Base-by-base conservation (phyloP, 2,797 vertebrate genomes). In the Alauda arvensis region DNA sequence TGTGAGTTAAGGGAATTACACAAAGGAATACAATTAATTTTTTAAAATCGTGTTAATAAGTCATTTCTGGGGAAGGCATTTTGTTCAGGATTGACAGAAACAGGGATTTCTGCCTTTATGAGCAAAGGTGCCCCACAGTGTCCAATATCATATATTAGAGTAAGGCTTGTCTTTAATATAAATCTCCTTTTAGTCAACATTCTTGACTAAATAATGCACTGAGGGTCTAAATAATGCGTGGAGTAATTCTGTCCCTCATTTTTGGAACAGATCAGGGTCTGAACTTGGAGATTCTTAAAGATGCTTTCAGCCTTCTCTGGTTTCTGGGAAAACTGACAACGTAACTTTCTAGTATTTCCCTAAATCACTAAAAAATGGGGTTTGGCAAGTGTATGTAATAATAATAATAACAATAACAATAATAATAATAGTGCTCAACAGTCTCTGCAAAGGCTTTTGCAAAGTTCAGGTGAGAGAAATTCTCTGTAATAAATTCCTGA, bases 401-500 rank as follows among this genome's bases (percentile, higher is more conserved):
- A n/a, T n/a, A n/a, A n/a, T n/a, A 25, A 40, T 10, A 29, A 15
- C 6, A 33, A 83, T 8, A 25, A 40, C 7, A 29, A 15, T 8
- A 33, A 83, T 10, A 25, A 40, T 10, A 29, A 15, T 8, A 33
- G 75, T 1, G 8, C 31, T 21, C 62, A 46, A 20, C 61, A 39
- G 20, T 5, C 10, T 31, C 55, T 59, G 42, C 51, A 39, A 23
- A 51, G 45, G 26, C 28, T 63, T 56, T 31, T 9, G 29, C 62
- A 9, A 13, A 1, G 40, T 45, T 23, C 25, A 28, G 42, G 3
- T 18, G 28, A 40, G 20, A n/a, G 10, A 42, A 81, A 25, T 14
- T 6, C 42, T 39, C 8, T 3, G 0, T 0, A 10, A 18, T 6
- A 8, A 34, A 25, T 62, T 2, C 3, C 34, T 4, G 52, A 40